Evolutionary conservation across 1,140 invertebrate species (phyloP).

Genomic region (Hylyphantes graminicola): DNA sequence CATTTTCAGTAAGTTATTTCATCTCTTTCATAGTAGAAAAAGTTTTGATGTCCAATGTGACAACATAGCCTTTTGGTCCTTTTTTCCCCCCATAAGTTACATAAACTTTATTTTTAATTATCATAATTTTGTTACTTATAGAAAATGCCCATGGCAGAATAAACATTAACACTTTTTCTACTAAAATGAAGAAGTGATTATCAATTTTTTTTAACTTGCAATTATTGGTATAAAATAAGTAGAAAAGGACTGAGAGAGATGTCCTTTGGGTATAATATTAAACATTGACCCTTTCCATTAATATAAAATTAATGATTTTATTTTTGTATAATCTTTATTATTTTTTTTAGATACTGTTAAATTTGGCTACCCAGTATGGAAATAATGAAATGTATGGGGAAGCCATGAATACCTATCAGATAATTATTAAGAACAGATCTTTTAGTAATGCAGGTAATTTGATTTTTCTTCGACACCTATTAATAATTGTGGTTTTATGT

Average conservation of each 20-base stretch:
- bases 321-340: not conserved
- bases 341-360: constrained; percentile 84
- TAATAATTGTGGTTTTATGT: too few species aligned
- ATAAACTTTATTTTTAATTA: too few species aligned
- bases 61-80: too few species aligned
- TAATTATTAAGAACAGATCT: constrained; percentile 85
- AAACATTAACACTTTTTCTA: not conserved
- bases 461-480: not conserved
- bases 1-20: constrained; percentile 81
- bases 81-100: not conserved
- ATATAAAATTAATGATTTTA: not conserved
- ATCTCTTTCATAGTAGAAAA: not conserved
- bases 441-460: constrained; percentile 78
- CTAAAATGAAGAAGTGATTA: not conserved
- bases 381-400: constrained; percentile 95
- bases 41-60: not conserved
- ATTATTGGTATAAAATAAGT: too few species aligned
- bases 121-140: too few species aligned
- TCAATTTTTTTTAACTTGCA: not conserved
- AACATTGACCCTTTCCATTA: not conserved
- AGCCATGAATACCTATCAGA: constrained; percentile 94
- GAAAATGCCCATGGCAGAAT: too few species aligned
- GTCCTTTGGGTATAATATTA: too few species aligned
- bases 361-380: constrained; percentile 92
- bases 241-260: too few species aligned